Percentiles rank a stretch among this genome's conserved stretches.
These are phyloP conservation scores for Synergus laeviventris DNA, from an alignment of 2,888 invertebrate species.

Conservation along the genomic window DNA sequence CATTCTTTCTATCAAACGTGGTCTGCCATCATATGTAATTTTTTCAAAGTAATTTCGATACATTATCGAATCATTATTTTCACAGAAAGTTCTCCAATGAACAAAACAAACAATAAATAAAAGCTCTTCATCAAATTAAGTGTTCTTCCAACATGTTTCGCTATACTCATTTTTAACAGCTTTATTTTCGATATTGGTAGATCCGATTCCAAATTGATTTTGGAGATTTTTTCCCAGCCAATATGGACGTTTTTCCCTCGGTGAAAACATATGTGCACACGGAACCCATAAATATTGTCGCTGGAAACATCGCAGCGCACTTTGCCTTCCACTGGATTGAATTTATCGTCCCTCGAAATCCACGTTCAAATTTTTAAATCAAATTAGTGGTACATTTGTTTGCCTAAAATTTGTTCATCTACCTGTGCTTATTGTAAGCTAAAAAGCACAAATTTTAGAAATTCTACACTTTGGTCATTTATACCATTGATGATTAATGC, in stretches of 20 bases:
- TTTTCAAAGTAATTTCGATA: background rate
- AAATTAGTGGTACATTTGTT: background rate
- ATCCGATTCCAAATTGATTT: constrained; percentile 15
- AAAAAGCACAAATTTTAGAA: background rate
- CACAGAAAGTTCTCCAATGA: background rate
- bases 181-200: background rate
- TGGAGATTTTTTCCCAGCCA: constrained; percentile 10
- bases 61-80: background rate
- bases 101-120: background rate
- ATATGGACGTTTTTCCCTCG: constrained; percentile 31
- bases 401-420: background rate
- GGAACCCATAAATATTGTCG: constrained; percentile 31
- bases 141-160: background rate
- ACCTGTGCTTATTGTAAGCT: background rate
- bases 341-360: constrained; percentile 34
- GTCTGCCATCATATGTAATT: background rate
- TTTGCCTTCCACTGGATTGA: constrained; percentile 32
- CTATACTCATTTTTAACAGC: background rate
- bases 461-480: background rate
- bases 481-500: too few relatives aligned
- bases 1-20: background rate
- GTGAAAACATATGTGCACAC: constrained; percentile 33
- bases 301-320: constrained; percentile 1
- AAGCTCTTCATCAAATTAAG: background rate
- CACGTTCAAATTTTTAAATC: constrained; percentile 25